phyloP scores from a whole-genome alignment of 2,888 invertebrate species.

The Amblyteles armatorius region DNA sequence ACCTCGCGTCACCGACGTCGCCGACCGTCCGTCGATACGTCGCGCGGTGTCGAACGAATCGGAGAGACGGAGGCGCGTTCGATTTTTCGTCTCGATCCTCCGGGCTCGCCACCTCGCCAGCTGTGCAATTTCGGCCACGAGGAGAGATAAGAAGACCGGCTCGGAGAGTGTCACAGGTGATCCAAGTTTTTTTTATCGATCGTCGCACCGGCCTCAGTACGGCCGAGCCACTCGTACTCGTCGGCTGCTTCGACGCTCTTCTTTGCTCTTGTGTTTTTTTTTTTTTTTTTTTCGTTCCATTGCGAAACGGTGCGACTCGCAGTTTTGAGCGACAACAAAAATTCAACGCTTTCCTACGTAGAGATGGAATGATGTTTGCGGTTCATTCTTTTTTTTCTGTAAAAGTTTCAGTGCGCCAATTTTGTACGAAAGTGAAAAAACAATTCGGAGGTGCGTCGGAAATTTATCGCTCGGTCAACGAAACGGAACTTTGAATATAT shows the following conservation, averaged over 20 bases:
- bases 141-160: conserved; percentile 33
- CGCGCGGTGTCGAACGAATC: not conserved
- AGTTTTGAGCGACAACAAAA: not conserved
- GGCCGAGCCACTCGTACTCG: conserved; percentile 18
- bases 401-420: not conserved
- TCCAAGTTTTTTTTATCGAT: conserved; percentile 2
- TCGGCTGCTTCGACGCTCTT: not conserved
- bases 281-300: not conserved
- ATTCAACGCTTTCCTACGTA: not conserved
- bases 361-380: not conserved
- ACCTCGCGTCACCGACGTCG: too few relatives aligned
- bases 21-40: too few relatives aligned
- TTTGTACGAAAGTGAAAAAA: not conserved
- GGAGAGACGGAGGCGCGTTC: not conserved
- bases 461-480: not conserved
- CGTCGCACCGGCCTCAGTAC: conserved; percentile 3
- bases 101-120: not conserved
- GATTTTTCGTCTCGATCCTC: not conserved
- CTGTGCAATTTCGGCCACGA: conserved; percentile 29
- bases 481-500: not conserved
- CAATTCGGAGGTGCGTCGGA: not conserved
- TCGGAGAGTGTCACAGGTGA: conserved; percentile 1
- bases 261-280: not conserved
- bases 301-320: not conserved
- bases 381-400: not conserved